phyloP scores from a whole-genome alignment of 2,113 vertebrate species.

The Suncus etruscus region DNA sequence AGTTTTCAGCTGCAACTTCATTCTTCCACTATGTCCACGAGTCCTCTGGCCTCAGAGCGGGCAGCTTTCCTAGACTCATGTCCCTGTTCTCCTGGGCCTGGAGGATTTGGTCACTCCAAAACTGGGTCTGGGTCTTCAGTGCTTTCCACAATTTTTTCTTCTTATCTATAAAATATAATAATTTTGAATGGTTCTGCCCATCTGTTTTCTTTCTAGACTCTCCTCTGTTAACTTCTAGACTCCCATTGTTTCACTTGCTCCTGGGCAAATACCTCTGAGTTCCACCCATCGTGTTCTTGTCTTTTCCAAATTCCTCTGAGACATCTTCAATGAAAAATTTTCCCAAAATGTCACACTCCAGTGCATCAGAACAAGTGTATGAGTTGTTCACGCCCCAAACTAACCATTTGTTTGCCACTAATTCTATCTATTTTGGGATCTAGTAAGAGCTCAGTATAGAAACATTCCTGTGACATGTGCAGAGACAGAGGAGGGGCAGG shows the following conservation, averaged over 20 bases:
- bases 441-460: background rate
- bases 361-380: background rate
- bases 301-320: background rate
- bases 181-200: conserved; percentile 5
- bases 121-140: background rate
- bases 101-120: background rate
- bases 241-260: background rate
- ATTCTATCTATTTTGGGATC: background rate
- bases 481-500: background rate
- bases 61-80: background rate
- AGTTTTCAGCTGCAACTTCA: background rate
- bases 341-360: background rate
- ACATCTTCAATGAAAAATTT: background rate
- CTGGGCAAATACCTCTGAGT: background rate
- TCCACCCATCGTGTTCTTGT: background rate
- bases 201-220: background rate
- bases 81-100: background rate
- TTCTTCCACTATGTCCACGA: background rate
- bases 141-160: background rate
- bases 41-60: background rate
- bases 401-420: background rate
- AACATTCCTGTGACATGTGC: background rate
- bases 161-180: background rate
- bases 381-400: background rate
- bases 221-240: background rate